These are phyloP conservation scores for Linepithema humile DNA, from an alignment of 1,140 invertebrate genomes.

Conservation along the genomic window DNA sequence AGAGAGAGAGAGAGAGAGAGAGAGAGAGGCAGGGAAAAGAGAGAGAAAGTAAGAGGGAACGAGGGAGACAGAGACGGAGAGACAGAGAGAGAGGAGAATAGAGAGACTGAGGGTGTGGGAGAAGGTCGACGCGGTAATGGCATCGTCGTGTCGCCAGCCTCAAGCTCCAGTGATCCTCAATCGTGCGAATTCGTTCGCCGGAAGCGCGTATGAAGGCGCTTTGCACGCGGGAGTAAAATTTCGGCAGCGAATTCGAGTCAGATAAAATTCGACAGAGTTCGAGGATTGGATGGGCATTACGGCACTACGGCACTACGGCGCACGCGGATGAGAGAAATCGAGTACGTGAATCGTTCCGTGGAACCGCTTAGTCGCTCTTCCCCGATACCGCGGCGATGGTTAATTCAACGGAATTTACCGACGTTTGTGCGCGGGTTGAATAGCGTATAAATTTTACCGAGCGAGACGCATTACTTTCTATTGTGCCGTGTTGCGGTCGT, in stretches of 20 bases:
- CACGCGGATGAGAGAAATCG: constrained; percentile 53
- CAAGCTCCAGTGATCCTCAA: constrained; percentile 79
- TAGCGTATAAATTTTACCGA: constrained; percentile 58
- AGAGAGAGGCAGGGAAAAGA: constrained; percentile 30
- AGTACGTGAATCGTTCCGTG: constrained; percentile 55
- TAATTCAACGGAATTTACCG: constrained; percentile 58
- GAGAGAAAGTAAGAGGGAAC: constrained; percentile 16
- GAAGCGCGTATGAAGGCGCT: constrained; percentile 49
- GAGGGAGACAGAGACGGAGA: constrained; percentile 14
- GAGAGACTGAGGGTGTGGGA: constrained; percentile 34
- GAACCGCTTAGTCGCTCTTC: constrained; percentile 56
- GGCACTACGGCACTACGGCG: constrained; percentile 39
- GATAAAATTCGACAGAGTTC: constrained; percentile 38
- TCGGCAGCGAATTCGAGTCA: constrained; percentile 7
- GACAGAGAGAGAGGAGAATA: constrained; percentile 30
- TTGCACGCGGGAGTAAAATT: constrained; percentile 42
- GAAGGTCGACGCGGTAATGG: constrained; percentile 77
- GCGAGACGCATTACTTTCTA: constrained; percentile 57
- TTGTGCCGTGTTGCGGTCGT: constrained; percentile 53
- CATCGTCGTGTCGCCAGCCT: constrained; percentile 79
- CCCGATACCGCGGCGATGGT: constrained; percentile 53
- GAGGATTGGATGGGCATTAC: constrained; percentile 45
- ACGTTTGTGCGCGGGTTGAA: constrained; percentile 55
- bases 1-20: background rate
- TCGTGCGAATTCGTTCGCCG: constrained; percentile 68